Percentiles rank a stretch among this genome's conserved stretches.
Conservation (phyloP, 2,797 vertebrate species). For the Anguilla marmorata region DNA sequence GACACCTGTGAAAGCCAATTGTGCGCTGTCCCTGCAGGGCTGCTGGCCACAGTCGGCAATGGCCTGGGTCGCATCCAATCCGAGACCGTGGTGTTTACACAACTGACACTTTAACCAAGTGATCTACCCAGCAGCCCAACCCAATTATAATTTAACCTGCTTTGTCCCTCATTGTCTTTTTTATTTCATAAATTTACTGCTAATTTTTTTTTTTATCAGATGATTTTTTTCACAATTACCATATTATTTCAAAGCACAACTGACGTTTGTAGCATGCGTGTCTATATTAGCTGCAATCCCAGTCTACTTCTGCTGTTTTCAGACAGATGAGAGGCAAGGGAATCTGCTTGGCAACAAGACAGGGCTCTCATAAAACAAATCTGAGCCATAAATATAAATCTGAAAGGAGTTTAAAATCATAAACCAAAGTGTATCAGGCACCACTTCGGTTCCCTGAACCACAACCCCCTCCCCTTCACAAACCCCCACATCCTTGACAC, state of each 20-base stretch:
- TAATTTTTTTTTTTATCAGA: not conserved
- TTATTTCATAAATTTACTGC: not conserved
- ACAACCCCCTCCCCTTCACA: not conserved
- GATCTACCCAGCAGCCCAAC: not conserved
- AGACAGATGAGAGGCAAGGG: not conserved
- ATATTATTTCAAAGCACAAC: not conserved
- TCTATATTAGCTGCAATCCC: not conserved
- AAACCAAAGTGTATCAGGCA: slow-evolving; percentile 10
- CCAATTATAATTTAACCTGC: not conserved
- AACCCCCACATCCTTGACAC: not conserved
- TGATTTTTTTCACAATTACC: not conserved
- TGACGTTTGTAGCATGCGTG: not conserved
- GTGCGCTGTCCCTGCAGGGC: too few species aligned
- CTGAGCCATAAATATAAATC: not conserved
- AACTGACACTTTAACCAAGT: too few species aligned
- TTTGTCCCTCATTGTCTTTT: not conserved
- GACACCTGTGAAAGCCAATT: too few species aligned
- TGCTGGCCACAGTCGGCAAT: too few species aligned
- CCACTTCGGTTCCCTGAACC: not conserved
- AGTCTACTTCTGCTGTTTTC: not conserved
- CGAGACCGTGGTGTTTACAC: too few species aligned
- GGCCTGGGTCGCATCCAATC: too few species aligned
- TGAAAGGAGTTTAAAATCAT: slow-evolving; percentile 13
- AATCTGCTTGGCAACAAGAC: slow-evolving; percentile 15
- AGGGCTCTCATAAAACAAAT: not conserved